Base-by-base conservation (phyloP, 2,113 vertebrate species). In the Clarias batrachus region DNA sequence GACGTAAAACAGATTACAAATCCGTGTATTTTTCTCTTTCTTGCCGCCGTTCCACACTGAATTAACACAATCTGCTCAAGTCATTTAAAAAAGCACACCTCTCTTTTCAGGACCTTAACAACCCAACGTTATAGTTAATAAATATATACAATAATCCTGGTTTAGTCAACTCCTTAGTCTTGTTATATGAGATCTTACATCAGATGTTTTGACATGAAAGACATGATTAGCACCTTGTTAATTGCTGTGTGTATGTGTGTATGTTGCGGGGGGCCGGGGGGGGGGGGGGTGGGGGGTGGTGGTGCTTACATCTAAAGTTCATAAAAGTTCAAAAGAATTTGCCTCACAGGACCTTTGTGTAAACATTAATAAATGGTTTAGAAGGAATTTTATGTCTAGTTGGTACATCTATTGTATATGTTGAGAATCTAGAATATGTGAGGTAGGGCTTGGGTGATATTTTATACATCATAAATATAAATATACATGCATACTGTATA, bases 121-220 rank as follows among this genome's bases (percentile, higher is more conserved):
- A 25, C 37, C 12, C 17, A n/a, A 37, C 19, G 2, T 12, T 60
- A 9, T 3, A 66, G 23, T 21, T 41, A 41, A 62, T 12, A 80
- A 19, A 23, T 6, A 21, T 12, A 60, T 6, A 23, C 52, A 16
- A 56, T 21, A 79, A 90, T 92, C 93, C 92, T 93, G 92, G 91
- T 81, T 88, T 66, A 85, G 85, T 66, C 27, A 41, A 57, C n/a
- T 85, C 74, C 86, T 65, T 85, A 74, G n/a, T 93, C 83, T 33
- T 93, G 14, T 33, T 33, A 56, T 56, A 62, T 41, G 57, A 37
- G 19, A 86, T 91, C 88, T 41, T 74, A 93, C 89, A 71, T 88
- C 93, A 94, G 93, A 94, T 94, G 93, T 95, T 95, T 93, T 91
- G 84, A 87, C 86, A 92, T 87, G 77, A 87, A 59, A 86, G 86